Evolutionary conservation across 1,140 invertebrate species (phyloP).

Genomic region (Camponotus pennsylvanicus): DNA sequence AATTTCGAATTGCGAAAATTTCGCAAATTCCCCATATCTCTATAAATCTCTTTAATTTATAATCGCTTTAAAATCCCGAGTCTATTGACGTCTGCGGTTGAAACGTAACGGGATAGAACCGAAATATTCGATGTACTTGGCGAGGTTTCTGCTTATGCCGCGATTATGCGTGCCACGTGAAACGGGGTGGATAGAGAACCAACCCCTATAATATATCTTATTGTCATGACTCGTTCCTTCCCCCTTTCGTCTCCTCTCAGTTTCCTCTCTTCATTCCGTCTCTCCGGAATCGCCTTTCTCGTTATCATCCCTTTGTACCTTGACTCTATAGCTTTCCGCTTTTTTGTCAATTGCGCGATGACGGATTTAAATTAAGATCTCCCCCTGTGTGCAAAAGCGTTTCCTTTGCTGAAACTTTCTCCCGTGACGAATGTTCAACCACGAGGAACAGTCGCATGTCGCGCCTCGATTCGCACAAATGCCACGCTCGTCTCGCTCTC

Average conservation of each 20-base stretch:
- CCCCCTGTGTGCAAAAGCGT: neutral
- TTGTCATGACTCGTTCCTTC: slow-evolving; percentile 7
- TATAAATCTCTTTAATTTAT: neutral
- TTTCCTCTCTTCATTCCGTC: slow-evolving; percentile 21
- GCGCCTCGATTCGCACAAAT: slow-evolving; percentile 15
- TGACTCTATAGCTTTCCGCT: slow-evolving; percentile 40
- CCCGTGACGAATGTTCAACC: slow-evolving; percentile 33
- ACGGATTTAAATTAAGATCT: slow-evolving; percentile 49
- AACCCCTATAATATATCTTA: slow-evolving; percentile 59
- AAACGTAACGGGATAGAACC: neutral
- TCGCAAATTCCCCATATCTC: neutral
- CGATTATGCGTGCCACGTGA: slow-evolving; percentile 52
- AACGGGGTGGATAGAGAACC: slow-evolving; percentile 11
- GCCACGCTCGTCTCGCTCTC: slow-evolving; percentile 1
- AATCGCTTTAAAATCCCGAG: neutral
- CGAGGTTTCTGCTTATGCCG: slow-evolving; percentile 27
- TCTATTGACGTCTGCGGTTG: neutral
- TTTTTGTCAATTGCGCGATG: slow-evolving; percentile 49
- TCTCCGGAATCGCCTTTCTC: slow-evolving; percentile 47
- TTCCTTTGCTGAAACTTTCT: slow-evolving; percentile 41
- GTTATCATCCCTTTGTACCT: slow-evolving; percentile 54
- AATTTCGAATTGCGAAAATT: neutral
- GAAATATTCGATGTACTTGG: neutral
- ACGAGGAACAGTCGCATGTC: slow-evolving; percentile 38
- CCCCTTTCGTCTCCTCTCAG: neutral